Base-by-base conservation (phyloP, 2,113 vertebrate species). In the Pleuronectes platessa region DNA sequence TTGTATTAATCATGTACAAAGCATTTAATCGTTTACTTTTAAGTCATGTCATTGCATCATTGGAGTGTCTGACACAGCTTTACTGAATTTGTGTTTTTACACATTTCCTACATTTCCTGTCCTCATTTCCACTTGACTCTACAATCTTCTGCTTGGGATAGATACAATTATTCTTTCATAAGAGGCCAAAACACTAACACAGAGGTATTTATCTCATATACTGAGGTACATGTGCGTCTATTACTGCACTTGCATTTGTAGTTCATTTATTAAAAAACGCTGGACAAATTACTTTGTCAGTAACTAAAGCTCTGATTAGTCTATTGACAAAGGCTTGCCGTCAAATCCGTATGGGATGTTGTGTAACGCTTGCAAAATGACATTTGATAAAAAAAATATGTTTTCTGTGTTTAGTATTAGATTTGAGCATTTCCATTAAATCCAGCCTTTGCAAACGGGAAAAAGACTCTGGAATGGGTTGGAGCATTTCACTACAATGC, bases 401-500 rank as follows among this genome's bases (percentile, higher is more conserved):
- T 23, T 64, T 31, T 31, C 31, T 31, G 31, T 31, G 31, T 31
- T 51, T 14, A 8, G 2, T 5, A 23, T 5, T 2, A 66, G 20
- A 59, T 56, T 49, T 17, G 37, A 18, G 47, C 26, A 15, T 24
- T 63, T 47, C 23, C 27, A 47, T 11, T 59, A 24, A 51, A 76
- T 8, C 42, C 27, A 73, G 70, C 24, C 45, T 47, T 47, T 47
- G 15, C 45, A 47, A 17, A 13, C 3, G 14, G 45, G 45, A 47
- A 47, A 13, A 14, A 81, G 23, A 62, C 65, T 78, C 26, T 78
- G 77, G 21, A 63, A 64, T 37, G 7, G 9, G 35, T 10, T 37
- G 35, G 20, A 61, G 49, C 42, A 76, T 75, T 68, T 82, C 54
- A 84, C 45, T 2, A 67, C 61, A 81, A 83, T 75, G 71, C 76